Evolutionary conservation across 2,797 vertebrate genomes (phyloP), one percentile per base, ranked within the genome.

Genomic region (Lagodon rhomboides): DNA sequence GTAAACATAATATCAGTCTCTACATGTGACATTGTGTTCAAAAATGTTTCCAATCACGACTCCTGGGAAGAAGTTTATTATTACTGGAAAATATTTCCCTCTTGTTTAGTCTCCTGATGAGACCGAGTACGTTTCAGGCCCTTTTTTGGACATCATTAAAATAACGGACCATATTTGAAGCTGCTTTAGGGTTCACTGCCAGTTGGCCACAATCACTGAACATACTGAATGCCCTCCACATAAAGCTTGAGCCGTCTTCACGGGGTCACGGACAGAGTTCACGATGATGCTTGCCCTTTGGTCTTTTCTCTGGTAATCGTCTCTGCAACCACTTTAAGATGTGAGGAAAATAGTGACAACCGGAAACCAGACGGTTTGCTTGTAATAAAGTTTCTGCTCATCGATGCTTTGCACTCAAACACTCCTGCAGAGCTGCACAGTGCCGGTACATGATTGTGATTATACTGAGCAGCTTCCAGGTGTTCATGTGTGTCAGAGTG

Each of bases 401-500:
- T 56, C 50, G 46, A 15, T 13, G 66, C 55, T 64, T 43, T 67
- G 67, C 55, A n/a, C n/a, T n/a, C 50, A 59, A 75, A 75, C 59
- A 47, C 51, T 72, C 27, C 44, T 3, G 47, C 72, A 59, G 66
- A 79, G 79, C 49, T 44, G 38, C 64, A 30, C 25, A 18, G n/a
- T 49, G 49, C 8, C 1, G n/a, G 16, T n/a, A 43, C 41, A 47
- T 77, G 47, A 85, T 15, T 30, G 69, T 64, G 62, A 84, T 71
- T 25, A 17, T 62, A 38, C 64, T 58, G 34, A 68, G 76, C 71
- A 81, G 68, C 61, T 68, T 76, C 67, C 68, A 75, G 71, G 83
- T 78, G 68, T 76, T 63, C 8, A 23, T 62, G 44, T 51, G 25
- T 62, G 51, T 44, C 18, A 59, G 47, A n/a, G 58, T 68, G 58